Evolutionary conservation across 2,888 invertebrate genomes (phyloP).

Genomic region (Odontothrips loti): DNA sequence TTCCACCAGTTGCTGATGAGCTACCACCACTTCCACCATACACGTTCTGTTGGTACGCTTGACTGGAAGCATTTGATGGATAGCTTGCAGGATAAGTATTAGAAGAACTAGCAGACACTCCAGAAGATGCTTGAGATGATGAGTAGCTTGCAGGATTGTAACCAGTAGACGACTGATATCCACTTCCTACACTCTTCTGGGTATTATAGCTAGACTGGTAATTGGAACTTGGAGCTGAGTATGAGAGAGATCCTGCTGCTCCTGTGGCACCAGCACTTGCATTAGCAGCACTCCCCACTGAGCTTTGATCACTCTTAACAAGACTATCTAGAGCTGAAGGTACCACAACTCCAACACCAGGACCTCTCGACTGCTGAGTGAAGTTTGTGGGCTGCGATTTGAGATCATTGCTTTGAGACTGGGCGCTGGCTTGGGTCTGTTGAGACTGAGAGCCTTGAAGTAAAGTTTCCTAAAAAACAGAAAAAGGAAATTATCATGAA

Average conservation of each 20-base stretch:
- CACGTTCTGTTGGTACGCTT: constrained; percentile 30
- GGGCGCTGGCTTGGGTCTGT: not conserved
- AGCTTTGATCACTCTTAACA: constrained; percentile 5
- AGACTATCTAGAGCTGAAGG: not conserved
- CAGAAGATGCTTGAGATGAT: constrained; percentile 32
- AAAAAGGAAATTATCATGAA: not conserved
- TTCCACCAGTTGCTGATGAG: constrained; percentile 33
- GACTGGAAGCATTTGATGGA: constrained; percentile 31
- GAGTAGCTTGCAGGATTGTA: constrained; percentile 40
- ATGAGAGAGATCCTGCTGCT: constrained; percentile 32
- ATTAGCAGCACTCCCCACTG: constrained; percentile 32
- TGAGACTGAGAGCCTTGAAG: constrained; percentile 3
- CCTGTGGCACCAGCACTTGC: constrained; percentile 28
- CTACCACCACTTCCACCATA: constrained; percentile 27
- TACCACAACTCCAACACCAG: not conserved
- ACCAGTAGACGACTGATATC: constrained; percentile 38
- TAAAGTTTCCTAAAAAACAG: not conserved
- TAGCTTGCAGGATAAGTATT: constrained; percentile 27
- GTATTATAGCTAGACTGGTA: constrained; percentile 33
- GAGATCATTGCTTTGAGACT: constrained; percentile 22
- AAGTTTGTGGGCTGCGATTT: constrained; percentile 12
- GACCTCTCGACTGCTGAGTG: not conserved
- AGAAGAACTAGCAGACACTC: not conserved
- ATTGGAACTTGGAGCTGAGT: constrained; percentile 29
- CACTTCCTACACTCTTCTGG: constrained; percentile 36